A percentile compares a stretch with the other conserved stretches of the same genome.
phyloP scores from a whole-genome alignment of 2,113 vertebrate species.

The Rhadina sibilatrix region DNA sequence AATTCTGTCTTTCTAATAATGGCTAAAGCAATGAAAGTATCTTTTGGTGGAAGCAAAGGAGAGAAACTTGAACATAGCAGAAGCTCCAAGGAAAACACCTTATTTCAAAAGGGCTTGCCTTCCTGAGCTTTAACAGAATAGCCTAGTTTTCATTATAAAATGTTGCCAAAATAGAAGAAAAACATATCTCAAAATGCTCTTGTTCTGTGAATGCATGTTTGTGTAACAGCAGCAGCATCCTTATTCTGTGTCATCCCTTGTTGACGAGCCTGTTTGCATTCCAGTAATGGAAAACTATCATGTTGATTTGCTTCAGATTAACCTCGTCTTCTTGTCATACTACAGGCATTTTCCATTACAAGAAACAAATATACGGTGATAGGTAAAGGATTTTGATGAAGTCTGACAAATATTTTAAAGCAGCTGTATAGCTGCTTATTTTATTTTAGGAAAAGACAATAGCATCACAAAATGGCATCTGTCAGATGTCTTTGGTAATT shows the following conservation, averaged over 20 bases:
- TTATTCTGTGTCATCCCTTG: conserved; percentile 45
- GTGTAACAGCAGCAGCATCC: background rate
- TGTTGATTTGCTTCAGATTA: conserved; percentile 66
- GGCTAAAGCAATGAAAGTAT: background rate
- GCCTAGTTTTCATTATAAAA: conserved; percentile 2
- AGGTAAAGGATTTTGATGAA: conserved; percentile 61
- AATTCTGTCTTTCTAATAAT: background rate
- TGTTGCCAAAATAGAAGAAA: conserved; percentile 1
- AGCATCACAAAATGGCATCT: conserved; percentile 38
- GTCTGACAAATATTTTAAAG: conserved; percentile 61
- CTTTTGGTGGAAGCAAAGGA: background rate
- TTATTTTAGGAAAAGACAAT: conserved; percentile 7
- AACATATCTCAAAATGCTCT: background rate
- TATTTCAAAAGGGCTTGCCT: background rate
- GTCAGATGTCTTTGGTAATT: conserved; percentile 42
- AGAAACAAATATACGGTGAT: conserved; percentile 55
- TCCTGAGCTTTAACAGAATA: background rate
- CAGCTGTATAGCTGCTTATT: conserved; percentile 30
- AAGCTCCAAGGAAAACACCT: background rate
- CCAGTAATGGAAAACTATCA: conserved; percentile 62
- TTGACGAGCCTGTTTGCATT: conserved; percentile 54
- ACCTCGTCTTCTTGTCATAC: conserved; percentile 66
- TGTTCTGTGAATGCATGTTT: conserved; percentile 8
- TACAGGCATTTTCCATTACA: conserved; percentile 55
- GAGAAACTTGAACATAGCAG: background rate